phyloP scores from a whole-genome alignment of 2,113 vertebrate genomes.

The Calyptomena viridis region DNA sequence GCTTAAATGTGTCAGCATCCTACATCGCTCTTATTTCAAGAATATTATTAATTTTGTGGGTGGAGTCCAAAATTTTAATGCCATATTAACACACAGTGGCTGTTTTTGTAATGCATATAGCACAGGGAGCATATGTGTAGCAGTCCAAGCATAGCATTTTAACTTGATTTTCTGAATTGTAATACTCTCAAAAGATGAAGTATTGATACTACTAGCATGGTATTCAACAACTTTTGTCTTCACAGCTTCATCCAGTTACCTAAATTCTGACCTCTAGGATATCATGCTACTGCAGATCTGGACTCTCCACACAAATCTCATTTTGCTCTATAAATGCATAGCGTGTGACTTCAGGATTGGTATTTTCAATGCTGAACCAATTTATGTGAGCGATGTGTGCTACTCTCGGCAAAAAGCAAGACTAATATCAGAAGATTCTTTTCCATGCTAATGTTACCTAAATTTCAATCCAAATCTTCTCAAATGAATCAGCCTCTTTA shows the following conservation, averaged over 20 bases:
- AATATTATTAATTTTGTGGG: slow-evolving; percentile 12
- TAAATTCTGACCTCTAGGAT: background rate
- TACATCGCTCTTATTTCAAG: slow-evolving; percentile 9
- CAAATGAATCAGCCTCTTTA: background rate
- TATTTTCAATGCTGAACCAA: background rate
- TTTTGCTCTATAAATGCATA: background rate
- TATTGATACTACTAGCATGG: background rate
- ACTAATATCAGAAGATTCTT: background rate
- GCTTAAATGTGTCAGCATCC: slow-evolving; percentile 32
- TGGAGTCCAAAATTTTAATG: slow-evolving; percentile 36
- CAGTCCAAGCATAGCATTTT: background rate
- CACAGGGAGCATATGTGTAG: background rate
- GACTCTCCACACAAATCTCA: background rate
- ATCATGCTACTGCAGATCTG: background rate
- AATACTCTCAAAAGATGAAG: background rate
- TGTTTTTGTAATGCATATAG: background rate
- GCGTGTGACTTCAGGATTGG: background rate
- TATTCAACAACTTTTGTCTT: background rate
- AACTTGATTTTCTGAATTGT: background rate
- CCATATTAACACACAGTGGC: background rate
- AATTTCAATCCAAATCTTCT: background rate
- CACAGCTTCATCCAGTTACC: background rate
- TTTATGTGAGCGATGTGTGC: background rate
- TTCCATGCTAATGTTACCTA: background rate
- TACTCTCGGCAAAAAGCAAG: background rate